These are phyloP conservation scores for Myrmophylax atrothorax DNA, from an alignment of 2,113 vertebrate species.

Conservation along the genomic window DNA sequence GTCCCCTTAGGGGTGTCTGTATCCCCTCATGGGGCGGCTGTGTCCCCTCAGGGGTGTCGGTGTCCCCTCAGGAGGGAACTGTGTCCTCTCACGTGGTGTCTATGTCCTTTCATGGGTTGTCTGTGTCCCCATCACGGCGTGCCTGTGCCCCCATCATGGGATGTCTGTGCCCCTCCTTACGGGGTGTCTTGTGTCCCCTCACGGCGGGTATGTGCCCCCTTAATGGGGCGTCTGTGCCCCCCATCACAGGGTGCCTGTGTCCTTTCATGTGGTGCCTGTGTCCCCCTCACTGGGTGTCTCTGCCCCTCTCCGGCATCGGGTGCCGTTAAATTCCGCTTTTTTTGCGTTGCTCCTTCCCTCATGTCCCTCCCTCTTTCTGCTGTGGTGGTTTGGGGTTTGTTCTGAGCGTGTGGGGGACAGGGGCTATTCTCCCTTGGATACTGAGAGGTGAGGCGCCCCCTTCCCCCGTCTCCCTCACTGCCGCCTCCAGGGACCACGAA, in stretches of 20 bases:
- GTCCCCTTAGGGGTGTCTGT: no score
- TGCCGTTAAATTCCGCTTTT: no score
- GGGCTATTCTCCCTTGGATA: not conserved
- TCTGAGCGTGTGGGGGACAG: not conserved
- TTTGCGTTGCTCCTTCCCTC: not conserved
- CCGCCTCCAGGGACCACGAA: not conserved
- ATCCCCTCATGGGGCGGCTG: no score
- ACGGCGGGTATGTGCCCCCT: not conserved
- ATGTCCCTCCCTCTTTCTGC: not conserved
- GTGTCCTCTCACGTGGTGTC: not conserved
- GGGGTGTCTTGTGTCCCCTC: not conserved
- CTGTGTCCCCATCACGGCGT: not conserved
- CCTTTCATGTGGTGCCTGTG: not conserved
- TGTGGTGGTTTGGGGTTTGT: not conserved
- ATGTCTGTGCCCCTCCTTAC: not conserved
- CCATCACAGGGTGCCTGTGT: not conserved
- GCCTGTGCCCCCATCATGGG: not conserved
- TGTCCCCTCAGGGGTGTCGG: no score
- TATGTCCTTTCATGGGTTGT: no score
- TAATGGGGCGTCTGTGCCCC: not conserved
- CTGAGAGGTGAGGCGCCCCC: not conserved
- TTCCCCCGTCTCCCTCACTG: not conserved
- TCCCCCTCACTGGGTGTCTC: not conserved
- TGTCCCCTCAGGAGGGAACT: no score
- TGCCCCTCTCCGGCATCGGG: not conserved